Evolutionary conservation across 92 coral and sea anemone genomes (phyloP), one percentile per base, ranked within the genome.

Genomic region (Siderastrea radians): DNA sequence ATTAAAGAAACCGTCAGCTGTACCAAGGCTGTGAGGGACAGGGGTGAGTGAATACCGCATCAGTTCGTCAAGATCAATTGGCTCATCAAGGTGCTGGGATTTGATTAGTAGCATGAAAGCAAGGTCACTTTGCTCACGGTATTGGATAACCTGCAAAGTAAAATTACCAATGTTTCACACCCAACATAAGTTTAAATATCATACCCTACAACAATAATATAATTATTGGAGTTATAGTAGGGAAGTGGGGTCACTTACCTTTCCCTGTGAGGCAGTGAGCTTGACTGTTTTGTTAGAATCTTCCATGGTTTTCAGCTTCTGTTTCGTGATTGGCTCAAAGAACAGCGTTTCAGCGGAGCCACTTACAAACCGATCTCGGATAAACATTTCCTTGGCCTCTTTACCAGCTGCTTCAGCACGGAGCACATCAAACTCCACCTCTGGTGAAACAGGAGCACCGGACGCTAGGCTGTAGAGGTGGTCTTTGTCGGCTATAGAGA

Each of bases 11-110:
- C 93, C 84, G 17, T 92, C 95, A 64, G 86, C 48, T 43, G 90
- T 89, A 4, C 95, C 93, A 58, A 92, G 90, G 88, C 93, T 92
- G 81, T 75, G 90, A 19, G 95, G 93, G 4, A 89, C 90, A 67
- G 91, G 95, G 71, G 74, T 85, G 50, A 89, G 91, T 3, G 95
- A 52, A 84, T 75, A 92, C 47, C 19, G n/a, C 93, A 89, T 89
- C 19, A 89, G 85, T 57, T 88, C 88, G 61, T 61, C 91, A 11
- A 84, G 74, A 73, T 80, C 80, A 74, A 92, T 49, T 46, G 93
- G 91, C 62, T 84, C 86, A 44, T 91, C 91, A 7, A 52, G 77
- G 68, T 59, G n/a, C 69, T 86, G 91, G 15, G 88, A 91, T 68
- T 91, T 91, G 70, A 89, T 63, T 16, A 91, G 74, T 46, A 84